phyloP scores from a whole-genome alignment of 37 sponge, comb jelly and placozoan species.

The Eunapius fragilis region DNA sequence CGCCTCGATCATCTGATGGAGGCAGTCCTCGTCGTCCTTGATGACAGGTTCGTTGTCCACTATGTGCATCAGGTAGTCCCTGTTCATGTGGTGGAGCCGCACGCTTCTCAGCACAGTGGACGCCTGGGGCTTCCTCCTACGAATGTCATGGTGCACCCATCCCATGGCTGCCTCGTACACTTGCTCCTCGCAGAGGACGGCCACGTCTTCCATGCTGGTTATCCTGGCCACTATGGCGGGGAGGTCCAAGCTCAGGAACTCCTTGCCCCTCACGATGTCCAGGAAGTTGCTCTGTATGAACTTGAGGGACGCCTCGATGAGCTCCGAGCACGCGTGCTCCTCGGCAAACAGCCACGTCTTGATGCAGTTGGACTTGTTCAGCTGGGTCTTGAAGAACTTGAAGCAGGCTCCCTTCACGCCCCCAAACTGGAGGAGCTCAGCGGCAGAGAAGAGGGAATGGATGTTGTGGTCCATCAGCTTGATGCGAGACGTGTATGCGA shows the following conservation, averaged over 20 bases:
- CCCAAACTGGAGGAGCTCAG: slow-evolving; percentile 62
- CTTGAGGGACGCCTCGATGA: slow-evolving; percentile 60
- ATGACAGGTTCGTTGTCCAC: slow-evolving; percentile 57
- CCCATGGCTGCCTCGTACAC: slow-evolving; percentile 78
- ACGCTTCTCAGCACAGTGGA: slow-evolving; percentile 39
- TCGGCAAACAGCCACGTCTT: slow-evolving; percentile 71
- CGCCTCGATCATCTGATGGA: slow-evolving; percentile 61
- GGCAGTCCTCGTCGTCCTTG: slow-evolving; percentile 46
- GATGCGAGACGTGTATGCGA: slow-evolving; percentile 78
- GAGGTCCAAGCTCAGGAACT: slow-evolving; percentile 54
- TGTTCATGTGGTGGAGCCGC: slow-evolving; percentile 58
- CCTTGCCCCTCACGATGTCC: slow-evolving; percentile 42
- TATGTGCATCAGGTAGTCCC: slow-evolving; percentile 69
- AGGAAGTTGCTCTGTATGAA: slow-evolving; percentile 67
- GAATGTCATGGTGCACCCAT: slow-evolving; percentile 62
- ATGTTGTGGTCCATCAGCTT: slow-evolving; percentile 75
- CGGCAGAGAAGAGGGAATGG: slow-evolving; percentile 60
- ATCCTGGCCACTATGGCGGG: slow-evolving; percentile 40
- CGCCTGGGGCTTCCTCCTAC: slow-evolving; percentile 26
- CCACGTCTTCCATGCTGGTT: slow-evolving; percentile 52
- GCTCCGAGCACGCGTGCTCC: slow-evolving; percentile 61
- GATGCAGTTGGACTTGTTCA: slow-evolving; percentile 76
- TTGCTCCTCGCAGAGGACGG: slow-evolving; percentile 71
- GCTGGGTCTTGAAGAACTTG: slow-evolving; percentile 69
- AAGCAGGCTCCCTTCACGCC: slow-evolving; percentile 73